Conservation (phyloP, 2,113 vertebrate genomes). For the Eclectus roratus region DNA sequence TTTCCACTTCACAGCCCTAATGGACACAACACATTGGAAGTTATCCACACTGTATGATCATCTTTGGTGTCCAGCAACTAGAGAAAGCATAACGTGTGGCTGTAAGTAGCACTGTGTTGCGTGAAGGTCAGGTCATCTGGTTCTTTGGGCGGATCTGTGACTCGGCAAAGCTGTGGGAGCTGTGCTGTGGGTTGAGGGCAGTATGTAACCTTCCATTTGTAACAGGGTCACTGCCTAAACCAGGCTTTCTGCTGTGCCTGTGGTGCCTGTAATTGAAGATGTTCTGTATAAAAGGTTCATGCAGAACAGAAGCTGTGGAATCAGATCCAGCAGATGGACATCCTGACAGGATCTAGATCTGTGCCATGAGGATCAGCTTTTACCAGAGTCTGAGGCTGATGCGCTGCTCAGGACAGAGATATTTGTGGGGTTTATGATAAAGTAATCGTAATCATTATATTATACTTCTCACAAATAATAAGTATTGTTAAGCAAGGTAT, state of each 20-base stretch:
- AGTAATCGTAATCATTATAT: neutral
- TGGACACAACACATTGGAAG: neutral
- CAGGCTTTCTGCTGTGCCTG: neutral
- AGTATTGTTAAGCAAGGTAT: neutral
- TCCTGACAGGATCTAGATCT: neutral
- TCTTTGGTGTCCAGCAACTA: neutral
- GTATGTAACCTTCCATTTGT: neutral
- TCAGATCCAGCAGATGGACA: neutral
- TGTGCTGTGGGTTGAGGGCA: neutral
- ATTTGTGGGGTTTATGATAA: neutral
- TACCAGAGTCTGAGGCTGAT: neutral
- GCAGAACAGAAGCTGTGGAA: neutral
- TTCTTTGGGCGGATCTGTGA: neutral
- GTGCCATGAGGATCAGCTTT: neutral
- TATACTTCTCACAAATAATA: neutral
- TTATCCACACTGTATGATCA: fast-evolving
- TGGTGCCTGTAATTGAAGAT: neutral
- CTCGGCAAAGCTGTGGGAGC: neutral
- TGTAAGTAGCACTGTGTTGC: neutral
- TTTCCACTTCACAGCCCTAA: neutral
- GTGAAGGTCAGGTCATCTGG: neutral
- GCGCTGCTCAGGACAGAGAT: neutral
- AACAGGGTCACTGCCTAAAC: neutral
- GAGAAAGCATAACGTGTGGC: neutral
- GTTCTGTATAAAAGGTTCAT: neutral